Evolutionary conservation across 2,797 vertebrate species (phyloP).

Genomic region (Typhlichthys eigenmanni): DNA sequence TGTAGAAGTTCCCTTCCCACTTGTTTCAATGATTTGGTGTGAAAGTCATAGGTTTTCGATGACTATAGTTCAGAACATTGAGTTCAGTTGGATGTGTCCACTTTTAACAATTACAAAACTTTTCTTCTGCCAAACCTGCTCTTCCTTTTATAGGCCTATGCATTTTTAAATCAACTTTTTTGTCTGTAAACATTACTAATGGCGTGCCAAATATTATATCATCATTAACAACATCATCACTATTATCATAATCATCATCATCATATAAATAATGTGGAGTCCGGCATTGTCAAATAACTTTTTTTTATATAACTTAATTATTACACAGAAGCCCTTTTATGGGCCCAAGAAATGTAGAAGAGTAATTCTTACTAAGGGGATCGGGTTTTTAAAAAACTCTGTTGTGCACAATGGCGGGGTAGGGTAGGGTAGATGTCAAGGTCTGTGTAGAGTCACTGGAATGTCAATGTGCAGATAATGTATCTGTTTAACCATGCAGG

Average conservation of each 20-base stretch:
- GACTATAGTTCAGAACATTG: neutral
- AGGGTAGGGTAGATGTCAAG: slow-evolving; percentile 55
- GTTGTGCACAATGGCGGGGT: slow-evolving; percentile 21
- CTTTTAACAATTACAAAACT: neutral
- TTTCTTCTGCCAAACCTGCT: too few relatives aligned
- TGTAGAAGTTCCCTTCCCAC: neutral
- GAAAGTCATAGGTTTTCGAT: neutral
- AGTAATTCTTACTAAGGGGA: slow-evolving; percentile 2
- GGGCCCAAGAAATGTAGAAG: slow-evolving; percentile 11
- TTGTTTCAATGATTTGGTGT: neutral
- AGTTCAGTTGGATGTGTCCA: neutral
- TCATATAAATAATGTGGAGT: too few relatives aligned
- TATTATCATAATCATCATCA: neutral
- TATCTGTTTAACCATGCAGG: slow-evolving; percentile 59
- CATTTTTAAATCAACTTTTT: too few relatives aligned
- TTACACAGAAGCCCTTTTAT: neutral
- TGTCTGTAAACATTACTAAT: neutral
- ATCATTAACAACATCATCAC: neutral
- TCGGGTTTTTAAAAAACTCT: slow-evolving; percentile 20
- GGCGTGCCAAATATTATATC: neutral
- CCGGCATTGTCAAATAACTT: too few relatives aligned
- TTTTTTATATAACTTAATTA: too few relatives aligned
- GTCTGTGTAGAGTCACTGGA: slow-evolving; percentile 56
- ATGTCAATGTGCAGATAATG: slow-evolving; percentile 63
- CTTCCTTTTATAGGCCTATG: too few relatives aligned